phyloP scores from a whole-genome alignment of 2,888 invertebrate species.

The Digitonthophagus gazella region DNA sequence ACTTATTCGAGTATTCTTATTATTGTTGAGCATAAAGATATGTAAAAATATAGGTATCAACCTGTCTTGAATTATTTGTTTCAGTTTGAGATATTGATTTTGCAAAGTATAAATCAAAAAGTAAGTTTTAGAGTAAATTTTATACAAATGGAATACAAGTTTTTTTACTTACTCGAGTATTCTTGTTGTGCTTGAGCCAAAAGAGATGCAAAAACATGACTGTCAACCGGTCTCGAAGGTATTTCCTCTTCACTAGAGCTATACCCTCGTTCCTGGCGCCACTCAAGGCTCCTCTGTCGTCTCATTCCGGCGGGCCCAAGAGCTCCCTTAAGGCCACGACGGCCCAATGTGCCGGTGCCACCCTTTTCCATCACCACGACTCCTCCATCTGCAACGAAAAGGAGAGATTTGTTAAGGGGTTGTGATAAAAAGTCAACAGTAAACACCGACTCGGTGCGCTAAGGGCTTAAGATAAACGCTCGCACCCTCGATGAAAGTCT shows the following conservation, averaged over 20 bases:
- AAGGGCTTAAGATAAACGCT: too few relatives aligned
- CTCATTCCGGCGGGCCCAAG: constrained; percentile 47
- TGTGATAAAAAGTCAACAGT: constrained; percentile 16
- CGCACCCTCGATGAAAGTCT: too few relatives aligned
- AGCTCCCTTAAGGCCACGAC: constrained; percentile 43
- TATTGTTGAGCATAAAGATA: too few relatives aligned
- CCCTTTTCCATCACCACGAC: constrained; percentile 43
- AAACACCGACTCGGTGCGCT: too few relatives aligned
- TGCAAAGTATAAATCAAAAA: too few relatives aligned
- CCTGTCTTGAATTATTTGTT: too few relatives aligned
- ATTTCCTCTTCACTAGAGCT: constrained; percentile 59
- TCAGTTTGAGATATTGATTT: too few relatives aligned
- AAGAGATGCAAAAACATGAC: constrained; percentile 58
- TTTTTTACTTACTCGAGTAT: constrained; percentile 55
- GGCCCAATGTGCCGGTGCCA: constrained; percentile 47
- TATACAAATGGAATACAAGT: too few relatives aligned
- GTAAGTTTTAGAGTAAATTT: too few relatives aligned
- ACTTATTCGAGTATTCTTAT: too few relatives aligned
- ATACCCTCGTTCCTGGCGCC: constrained; percentile 57
- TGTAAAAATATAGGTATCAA: too few relatives aligned
- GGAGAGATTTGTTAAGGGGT: neutral
- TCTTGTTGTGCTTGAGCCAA: constrained; percentile 59
- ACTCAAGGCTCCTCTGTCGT: constrained; percentile 58
- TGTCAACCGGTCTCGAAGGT: constrained; percentile 51
- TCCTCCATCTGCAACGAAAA: constrained; percentile 42